Percentiles rank a stretch among this genome's conserved stretches.
Evolutionary conservation across 2,113 vertebrate genomes (phyloP).

Genomic region (Murina feae): DNA sequence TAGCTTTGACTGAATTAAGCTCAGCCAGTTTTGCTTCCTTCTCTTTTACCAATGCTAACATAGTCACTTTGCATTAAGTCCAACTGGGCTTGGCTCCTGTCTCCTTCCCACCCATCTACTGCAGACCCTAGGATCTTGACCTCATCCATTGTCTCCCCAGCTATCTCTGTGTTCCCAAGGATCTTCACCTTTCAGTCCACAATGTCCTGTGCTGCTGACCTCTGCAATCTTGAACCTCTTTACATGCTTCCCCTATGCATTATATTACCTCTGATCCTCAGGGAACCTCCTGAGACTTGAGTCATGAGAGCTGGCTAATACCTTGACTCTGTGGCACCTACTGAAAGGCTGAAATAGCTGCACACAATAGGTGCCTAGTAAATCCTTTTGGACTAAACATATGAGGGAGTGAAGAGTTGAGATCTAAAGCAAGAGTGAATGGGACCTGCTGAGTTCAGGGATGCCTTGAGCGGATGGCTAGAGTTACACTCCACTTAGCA

Average conservation of each 20-base stretch:
- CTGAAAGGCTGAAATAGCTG: neutral
- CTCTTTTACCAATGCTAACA: too few species aligned
- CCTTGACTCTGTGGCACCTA: neutral
- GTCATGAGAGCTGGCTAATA: neutral
- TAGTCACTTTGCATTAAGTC: neutral
- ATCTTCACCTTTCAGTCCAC: neutral
- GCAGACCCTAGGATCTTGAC: neutral
- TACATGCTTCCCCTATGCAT: too few species aligned
- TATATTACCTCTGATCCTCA: neutral
- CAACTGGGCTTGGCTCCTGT: neutral
- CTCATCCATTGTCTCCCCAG: neutral
- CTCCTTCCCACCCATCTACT: neutral
- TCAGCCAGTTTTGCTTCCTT: too few species aligned
- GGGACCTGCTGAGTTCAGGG: neutral
- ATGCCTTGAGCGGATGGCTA: neutral
- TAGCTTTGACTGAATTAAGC: too few species aligned
- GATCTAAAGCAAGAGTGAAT: neutral
- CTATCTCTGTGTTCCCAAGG: neutral
- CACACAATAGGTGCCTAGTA: neutral
- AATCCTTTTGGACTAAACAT: neutral
- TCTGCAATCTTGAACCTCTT: neutral
- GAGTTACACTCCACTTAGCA: neutral
- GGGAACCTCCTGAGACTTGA: neutral
- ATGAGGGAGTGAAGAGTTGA: neutral
- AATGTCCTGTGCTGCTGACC: neutral